phyloP scores from a whole-genome alignment of 2,797 vertebrate genomes.

The Lacerta viridis region DNA sequence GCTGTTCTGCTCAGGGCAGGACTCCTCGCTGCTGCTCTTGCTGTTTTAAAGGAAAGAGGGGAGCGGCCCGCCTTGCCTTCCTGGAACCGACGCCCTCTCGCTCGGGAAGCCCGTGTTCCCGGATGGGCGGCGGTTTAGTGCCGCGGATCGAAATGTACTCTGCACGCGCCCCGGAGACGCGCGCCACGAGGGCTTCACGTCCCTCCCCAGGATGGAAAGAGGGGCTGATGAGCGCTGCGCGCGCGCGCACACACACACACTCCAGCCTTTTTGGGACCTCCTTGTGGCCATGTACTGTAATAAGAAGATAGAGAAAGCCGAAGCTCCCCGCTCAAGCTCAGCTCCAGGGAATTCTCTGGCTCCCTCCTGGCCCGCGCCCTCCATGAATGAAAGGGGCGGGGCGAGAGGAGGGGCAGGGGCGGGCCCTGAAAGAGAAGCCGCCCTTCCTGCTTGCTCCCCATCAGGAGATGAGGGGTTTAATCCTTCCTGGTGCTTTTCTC shows the following conservation, averaged over 20 bases:
- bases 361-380: neutral
- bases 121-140: neutral
- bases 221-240: too few species aligned
- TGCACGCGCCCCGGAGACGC: neutral
- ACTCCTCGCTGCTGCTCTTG: neutral
- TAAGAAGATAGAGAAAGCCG: neutral
- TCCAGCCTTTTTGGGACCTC: too few species aligned
- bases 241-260: neutral
- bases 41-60: too few species aligned
- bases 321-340: too few species aligned
- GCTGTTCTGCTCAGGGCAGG: neutral
- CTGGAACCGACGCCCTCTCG: neutral
- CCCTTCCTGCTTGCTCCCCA: neutral
- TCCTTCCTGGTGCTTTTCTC: slow-evolving; percentile 12
- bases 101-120: too few species aligned
- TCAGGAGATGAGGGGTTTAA: slow-evolving; percentile 32
- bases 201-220: neutral
- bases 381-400: neutral
- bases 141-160: neutral
- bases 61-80: neutral
- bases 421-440: too few species aligned
- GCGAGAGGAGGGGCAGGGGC: neutral
- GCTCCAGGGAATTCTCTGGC: neutral
- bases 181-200: too few species aligned
- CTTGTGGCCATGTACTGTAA: neutral